These are phyloP conservation scores for Carpatolechia fugitivella DNA, from an alignment of 2,888 invertebrate genomes.

Conservation along the genomic window DNA sequence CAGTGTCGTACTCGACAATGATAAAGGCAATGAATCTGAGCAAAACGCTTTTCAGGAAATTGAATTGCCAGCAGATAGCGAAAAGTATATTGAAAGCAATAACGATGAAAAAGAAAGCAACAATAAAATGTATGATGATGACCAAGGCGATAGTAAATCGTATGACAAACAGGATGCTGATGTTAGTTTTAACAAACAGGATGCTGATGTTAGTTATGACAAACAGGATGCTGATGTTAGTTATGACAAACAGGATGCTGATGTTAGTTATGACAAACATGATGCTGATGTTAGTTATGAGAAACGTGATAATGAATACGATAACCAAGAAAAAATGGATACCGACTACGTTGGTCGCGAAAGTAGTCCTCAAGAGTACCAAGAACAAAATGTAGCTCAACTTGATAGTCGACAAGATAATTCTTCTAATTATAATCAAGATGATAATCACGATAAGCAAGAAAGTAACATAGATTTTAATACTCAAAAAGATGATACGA, in stretches of 20 bases:
- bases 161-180: slow-evolving; percentile 2
- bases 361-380: not conserved
- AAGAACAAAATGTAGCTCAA: not conserved
- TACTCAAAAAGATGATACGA: slow-evolving; percentile 5
- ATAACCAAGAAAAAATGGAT: not conserved
- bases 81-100: too few relatives aligned
- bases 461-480: not conserved
- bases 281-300: too few relatives aligned
- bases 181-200: not conserved
- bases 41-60: not conserved
- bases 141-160: not conserved
- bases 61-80: not conserved
- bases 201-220: not conserved
- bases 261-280: not conserved
- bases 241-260: not conserved
- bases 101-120: not conserved
- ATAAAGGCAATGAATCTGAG: not conserved
- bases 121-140: not conserved
- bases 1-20: not conserved
- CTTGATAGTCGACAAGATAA: not conserved
- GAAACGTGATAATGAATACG: not conserved
- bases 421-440: not conserved
- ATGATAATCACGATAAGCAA: not conserved
- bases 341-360: not conserved
- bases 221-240: not conserved